Evolutionary conservation across 2,797 vertebrate genomes (phyloP).

Genomic region (Neoniphon sammara): DNA sequence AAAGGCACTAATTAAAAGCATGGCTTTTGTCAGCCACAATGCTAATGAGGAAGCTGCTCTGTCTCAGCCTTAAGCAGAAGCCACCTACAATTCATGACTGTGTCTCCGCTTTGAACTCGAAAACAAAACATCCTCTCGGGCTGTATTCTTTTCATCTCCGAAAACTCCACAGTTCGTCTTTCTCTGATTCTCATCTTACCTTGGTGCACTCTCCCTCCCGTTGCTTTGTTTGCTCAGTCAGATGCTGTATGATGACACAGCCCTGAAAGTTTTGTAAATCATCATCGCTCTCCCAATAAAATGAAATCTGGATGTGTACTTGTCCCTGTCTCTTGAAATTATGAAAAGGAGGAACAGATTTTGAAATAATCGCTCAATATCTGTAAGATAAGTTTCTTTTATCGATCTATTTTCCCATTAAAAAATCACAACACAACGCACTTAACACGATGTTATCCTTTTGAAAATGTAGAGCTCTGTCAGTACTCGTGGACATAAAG

Average conservation of each 20-base stretch:
- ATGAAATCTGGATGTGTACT: background rate
- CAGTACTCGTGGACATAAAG: background rate
- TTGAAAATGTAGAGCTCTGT: background rate
- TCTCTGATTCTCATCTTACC: constrained; percentile 27
- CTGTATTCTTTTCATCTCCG: constrained; percentile 53
- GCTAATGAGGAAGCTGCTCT: constrained; percentile 55
- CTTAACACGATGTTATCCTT: background rate
- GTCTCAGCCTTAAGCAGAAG: constrained; percentile 47
- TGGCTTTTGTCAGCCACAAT: constrained; percentile 47
- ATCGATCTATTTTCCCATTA: no score
- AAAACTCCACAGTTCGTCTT: constrained; percentile 27
- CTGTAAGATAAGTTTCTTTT: no score
- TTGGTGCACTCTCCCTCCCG: constrained; percentile 26
- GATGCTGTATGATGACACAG: constrained; percentile 54
- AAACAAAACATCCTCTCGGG: constrained; percentile 57
- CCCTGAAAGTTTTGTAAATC: constrained; percentile 51
- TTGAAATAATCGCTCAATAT: no score
- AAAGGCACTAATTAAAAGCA: constrained; percentile 59
- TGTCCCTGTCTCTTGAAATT: background rate
- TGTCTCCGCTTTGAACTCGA: constrained; percentile 60
- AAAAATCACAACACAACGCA: no score
- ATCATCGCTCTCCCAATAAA: background rate
- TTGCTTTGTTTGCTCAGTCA: constrained; percentile 24
- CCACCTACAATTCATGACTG: constrained; percentile 47
- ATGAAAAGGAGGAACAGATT: no score